Base-by-base conservation (phyloP, 2,888 invertebrate species). In the Hypolimnas misippus region DNA sequence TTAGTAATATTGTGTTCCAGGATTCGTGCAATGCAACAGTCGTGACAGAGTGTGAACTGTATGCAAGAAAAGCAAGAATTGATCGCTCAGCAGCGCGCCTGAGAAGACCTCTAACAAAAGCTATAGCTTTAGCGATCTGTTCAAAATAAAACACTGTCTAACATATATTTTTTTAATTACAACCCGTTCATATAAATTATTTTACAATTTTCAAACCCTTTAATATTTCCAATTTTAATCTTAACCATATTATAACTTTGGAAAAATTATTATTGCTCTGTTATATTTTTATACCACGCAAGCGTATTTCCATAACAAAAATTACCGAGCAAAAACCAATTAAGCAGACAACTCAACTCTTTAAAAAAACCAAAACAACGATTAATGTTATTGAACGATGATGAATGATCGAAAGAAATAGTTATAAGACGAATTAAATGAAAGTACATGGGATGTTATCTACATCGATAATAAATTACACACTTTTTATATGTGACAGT, bases 1-100 rank as follows among this genome's bases (percentile, higher is more conserved):
- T 38, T n/a, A 38, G 10, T 38, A 38, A 3, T 3, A 4, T 19
- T 54, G 33, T 69, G 19, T 71, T 66, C 56, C 85, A 92, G 92
- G 87, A 88, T 72, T 83, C 88, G 74, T 92, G 92, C 84, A 90
- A 92, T 78, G 77, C 83, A 68, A 90, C 88, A 40, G 76, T 92
- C 76, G 81, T 92, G 68, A 75, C 73, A 35, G 91, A 92, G 66
- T 92, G 92, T 71, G 81, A 77, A 57, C 73, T 73, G 70, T 92
- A 92, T 74, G 76, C 80, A 7, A 73, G 74, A 54, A 79, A 81
- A 62, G 83, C 84, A 60, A 84, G 84, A 59, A 56, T 84, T 66
- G 92, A 92, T 77, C 79, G 77, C 63, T 69, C 86, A 0, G 89
- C 92, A 50, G 73, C 85, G 68, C 84, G 86, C 56, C 77, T 92